Evolutionary conservation across 2,797 vertebrate species (phyloP).

Genomic region (Enteromius fasciolatus): DNA sequence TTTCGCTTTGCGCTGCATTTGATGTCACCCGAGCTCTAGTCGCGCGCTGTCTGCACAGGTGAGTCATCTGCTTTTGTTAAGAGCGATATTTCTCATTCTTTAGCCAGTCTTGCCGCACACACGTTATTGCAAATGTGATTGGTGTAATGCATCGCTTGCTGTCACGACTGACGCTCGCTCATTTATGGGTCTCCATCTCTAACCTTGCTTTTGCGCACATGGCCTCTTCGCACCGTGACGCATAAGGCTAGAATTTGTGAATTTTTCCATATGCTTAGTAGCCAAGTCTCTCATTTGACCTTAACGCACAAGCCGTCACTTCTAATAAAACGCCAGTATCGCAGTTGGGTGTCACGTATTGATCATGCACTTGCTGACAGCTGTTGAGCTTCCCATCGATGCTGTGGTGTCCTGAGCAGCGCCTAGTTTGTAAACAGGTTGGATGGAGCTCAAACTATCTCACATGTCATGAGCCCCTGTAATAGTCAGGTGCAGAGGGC

Average conservation of each 20-base stretch:
- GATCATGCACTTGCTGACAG: slow-evolving; percentile 32
- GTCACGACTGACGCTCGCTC: slow-evolving; percentile 43
- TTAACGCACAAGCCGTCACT: neutral
- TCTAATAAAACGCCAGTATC: neutral
- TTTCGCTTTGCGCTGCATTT: slow-evolving; percentile 39
- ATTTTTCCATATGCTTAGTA: neutral
- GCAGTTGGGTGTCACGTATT: neutral
- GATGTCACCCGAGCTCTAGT: slow-evolving; percentile 33
- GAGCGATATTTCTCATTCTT: neutral
- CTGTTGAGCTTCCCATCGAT: slow-evolving; percentile 41
- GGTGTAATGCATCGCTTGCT: slow-evolving; percentile 10
- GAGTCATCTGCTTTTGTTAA: slow-evolving; percentile 42
- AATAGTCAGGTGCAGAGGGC: neutral
- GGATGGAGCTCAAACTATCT: slow-evolving; percentile 19
- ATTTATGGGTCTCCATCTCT: slow-evolving; percentile 37
- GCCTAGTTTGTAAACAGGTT: slow-evolving; percentile 27
- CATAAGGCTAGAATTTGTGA: slow-evolving; percentile 10
- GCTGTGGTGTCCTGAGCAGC: slow-evolving; percentile 19
- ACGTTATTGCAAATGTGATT: neutral
- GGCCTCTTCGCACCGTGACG: slow-evolving; percentile 44
- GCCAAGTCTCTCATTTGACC: neutral
- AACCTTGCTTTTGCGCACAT: slow-evolving; percentile 47
- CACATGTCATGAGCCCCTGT: neutral
- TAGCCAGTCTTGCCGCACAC: neutral
- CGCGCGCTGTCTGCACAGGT: slow-evolving; percentile 52